Evolutionary conservation across 2,797 vertebrate genomes (phyloP).

Genomic region (Meda fulgida): DNA sequence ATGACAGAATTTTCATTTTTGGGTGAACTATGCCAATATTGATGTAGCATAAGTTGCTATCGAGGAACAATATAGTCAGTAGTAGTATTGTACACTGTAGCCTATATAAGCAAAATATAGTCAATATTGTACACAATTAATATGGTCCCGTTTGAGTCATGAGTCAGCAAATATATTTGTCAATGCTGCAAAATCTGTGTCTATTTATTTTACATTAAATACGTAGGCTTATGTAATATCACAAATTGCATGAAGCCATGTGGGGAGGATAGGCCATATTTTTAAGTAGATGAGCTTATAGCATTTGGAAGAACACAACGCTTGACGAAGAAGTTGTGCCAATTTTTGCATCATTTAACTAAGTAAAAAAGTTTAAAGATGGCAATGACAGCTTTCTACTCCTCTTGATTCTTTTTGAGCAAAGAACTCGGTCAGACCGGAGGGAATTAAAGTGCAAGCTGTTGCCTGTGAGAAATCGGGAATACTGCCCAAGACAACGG

Average conservation of each 20-base stretch:
- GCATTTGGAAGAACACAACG: conserved; percentile 29
- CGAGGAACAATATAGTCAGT: too few relatives aligned
- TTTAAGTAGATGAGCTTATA: conserved; percentile 16
- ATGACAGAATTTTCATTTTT: too few relatives aligned
- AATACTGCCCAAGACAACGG: conserved; percentile 14
- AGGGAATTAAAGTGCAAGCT: conserved; percentile 40
- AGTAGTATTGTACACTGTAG: too few relatives aligned
- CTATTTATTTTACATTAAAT: neutral
- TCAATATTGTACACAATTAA: too few relatives aligned
- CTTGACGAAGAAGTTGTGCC: conserved; percentile 24
- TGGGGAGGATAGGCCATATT: neutral
- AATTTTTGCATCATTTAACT: conserved; percentile 46
- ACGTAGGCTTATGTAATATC: neutral
- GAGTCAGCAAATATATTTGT: conserved; percentile 2
- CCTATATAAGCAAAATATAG: too few relatives aligned
- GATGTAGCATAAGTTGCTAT: too few relatives aligned
- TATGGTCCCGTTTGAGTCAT: too few relatives aligned
- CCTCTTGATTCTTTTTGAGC: conserved; percentile 19
- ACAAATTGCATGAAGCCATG: neutral
- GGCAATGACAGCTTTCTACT: conserved; percentile 41
- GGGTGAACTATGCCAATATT: too few relatives aligned
- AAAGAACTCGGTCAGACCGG: conserved; percentile 32
- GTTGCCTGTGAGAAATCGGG: conserved; percentile 19
- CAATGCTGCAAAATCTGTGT: conserved; percentile 5
- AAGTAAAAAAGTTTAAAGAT: conserved; percentile 38